Evolutionary conservation across 1,140 invertebrate genomes (phyloP).

Genomic region (Coelopa frigida): DNA sequence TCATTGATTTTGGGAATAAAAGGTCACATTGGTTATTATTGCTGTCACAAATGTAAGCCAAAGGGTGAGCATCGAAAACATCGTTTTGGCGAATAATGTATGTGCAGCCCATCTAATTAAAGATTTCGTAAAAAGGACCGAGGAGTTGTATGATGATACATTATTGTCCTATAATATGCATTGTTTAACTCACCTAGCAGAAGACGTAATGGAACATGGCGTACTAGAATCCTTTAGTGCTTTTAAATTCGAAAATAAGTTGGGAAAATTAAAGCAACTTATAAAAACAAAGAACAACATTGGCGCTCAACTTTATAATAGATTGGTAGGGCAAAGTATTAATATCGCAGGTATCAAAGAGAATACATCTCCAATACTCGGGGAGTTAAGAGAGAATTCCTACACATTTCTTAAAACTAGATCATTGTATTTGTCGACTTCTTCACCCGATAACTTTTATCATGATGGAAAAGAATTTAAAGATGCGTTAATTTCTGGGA

Average conservation of each 20-base stretch:
- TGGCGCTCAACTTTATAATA: slow-evolving; percentile 6
- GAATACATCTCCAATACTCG: too few species aligned
- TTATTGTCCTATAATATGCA: slow-evolving; percentile 3
- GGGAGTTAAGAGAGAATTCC: too few species aligned
- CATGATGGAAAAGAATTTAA: too few species aligned
- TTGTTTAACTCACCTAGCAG: slow-evolving; percentile 6
- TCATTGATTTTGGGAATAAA: background rate
- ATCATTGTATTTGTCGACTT: too few species aligned
- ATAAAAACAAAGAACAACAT: slow-evolving; percentile 7
- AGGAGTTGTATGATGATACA: background rate
- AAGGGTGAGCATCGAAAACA: background rate
- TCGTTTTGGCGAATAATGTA: slow-evolving; percentile 1
- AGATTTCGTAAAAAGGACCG: slow-evolving; percentile 4
- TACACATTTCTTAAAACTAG: too few species aligned
- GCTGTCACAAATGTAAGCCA: background rate
- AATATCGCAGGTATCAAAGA: too few species aligned
- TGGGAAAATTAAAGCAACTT: slow-evolving; percentile 5
- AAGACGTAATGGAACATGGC: slow-evolving; percentile 1
- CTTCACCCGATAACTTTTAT: too few species aligned
- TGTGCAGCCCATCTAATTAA: background rate
- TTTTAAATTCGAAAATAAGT: slow-evolving; percentile 10
- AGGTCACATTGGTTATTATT: background rate
- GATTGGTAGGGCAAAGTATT: slow-evolving; percentile 5
- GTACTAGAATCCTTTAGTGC: slow-evolving; percentile 6
- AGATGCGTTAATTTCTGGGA: too few species aligned